Base-by-base conservation (phyloP, 2,113 vertebrate species). In the Willisornis vidua region DNA sequence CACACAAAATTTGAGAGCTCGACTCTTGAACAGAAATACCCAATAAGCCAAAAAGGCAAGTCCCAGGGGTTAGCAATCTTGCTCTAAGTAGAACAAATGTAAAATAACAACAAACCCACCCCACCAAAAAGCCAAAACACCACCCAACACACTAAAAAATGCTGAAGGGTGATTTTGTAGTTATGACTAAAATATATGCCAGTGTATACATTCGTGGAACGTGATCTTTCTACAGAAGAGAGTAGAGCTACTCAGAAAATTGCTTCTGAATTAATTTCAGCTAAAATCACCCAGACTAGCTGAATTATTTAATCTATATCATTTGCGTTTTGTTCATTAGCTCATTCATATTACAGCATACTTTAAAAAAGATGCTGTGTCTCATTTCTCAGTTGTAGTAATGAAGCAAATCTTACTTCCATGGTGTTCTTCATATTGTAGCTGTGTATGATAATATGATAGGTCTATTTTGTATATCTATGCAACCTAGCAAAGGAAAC, bases 81-180 rank as follows among this genome's bases (percentile, higher is more conserved):
- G 5, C 2, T 68, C 2, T 63, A 51, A 18, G 20, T 52, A 57
- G 57, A 51, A 9, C 6, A 3, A 49, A 51, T 11, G 0, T 1
- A 35, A 66, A 48, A n/a, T 35, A 18, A 26, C 9, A 43, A 35
- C 7, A 17, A 45, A 26, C 12, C 2, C 19, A 57, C 49, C 11
- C 4, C 19, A 45, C 23, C 12, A 71, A 9, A 9, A 66, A 49
- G 28, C 20, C 14, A 81, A 61, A 52, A 4, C 5, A 67, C 5
- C 9, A 49, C 9, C 16, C 39, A 62, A n/a, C 3, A 58, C 5
- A 33, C 7, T 51, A 17, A 87, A 48, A 6, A 9, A 18, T 68
- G 35, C 15, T 73, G 45, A 83, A 80, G 0, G 0, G 16, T 48
- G 26, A 65, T 65, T 93, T 79, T 76, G 15, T 11, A 57, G 6